Base-by-base conservation (phyloP, 2,113 vertebrate genomes). In the Colistium nudipinnis region DNA sequence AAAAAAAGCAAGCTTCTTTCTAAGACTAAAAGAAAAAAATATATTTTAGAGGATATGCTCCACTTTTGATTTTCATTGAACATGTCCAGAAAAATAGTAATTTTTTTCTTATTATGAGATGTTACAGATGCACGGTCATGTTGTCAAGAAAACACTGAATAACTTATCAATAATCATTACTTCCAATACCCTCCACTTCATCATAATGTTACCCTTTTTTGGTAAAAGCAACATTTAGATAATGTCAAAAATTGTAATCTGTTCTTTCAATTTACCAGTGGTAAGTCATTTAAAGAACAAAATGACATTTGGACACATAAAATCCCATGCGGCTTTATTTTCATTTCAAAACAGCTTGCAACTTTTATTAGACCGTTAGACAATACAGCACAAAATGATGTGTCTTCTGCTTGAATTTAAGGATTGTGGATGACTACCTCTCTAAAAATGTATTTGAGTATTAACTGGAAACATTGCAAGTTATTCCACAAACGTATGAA, bases 361-460 rank as follows among this genome's bases (percentile, higher is more conserved):
- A 17, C 10, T 45, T 28, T 14, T 19, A 59, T 4, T 30, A 47
- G 0, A 1, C 1, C 22, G 27, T 20, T 13, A 2, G 73, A 45
- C 16, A 55, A 0, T 19, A 43, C 8, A 44, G 0, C 59, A 0
- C 17, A 71, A 2, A 61, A 8, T 0, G 13, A 44, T 19, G 27
- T 56, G 0, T 49, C 28, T 14, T 6, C 61, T 25, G 38, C n/a
- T 57, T 45, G 0, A n/a, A 13, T 51, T 69, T 33, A 71, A 22
- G 56, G 4, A 31, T 4, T 7, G 53, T 0, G 2, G 2, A 57
- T 52, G 47, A 60, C 24, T 48, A 24, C 20, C 47, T 2, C 3
- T 49, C 3, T 62, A 55, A 75, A 62, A 54, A 55, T 31, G 1
- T 22, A 16, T 62, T 1, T 1, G 35, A 0, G 14, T 54, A 25